Conservation (phyloP, 2,113 vertebrate genomes). For the Ammodytes marinus region DNA sequence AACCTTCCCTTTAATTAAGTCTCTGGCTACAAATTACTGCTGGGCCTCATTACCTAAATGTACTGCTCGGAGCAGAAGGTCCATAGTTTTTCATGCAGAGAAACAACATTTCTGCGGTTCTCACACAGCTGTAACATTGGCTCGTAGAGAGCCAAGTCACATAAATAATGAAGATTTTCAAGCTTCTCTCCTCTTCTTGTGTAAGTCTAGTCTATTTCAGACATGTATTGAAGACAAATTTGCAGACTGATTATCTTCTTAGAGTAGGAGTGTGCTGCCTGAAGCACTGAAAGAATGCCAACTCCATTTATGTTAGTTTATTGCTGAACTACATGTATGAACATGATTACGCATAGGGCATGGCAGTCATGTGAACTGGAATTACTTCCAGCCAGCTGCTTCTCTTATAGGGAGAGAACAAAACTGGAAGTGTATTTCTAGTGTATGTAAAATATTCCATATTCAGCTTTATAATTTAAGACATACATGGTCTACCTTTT, state of each 20-base stretch:
- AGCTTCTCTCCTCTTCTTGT: not conserved
- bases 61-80: slow-evolving; percentile 15
- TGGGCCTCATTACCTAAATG: slow-evolving; percentile 69
- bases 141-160: not conserved
- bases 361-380: slow-evolving; percentile 29
- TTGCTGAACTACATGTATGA: slow-evolving; percentile 54
- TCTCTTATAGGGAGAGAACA: slow-evolving; percentile 23
- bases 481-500: not conserved
- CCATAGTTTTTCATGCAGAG: slow-evolving; percentile 14
- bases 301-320: slow-evolving; percentile 65
- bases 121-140: not conserved
- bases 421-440: slow-evolving; percentile 1
- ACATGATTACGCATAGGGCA: slow-evolving; percentile 39
- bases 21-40: slow-evolving; percentile 61
- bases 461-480: not conserved
- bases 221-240: slow-evolving; percentile 32
- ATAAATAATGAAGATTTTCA: not conserved
- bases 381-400: slow-evolving; percentile 59
- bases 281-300: slow-evolving; percentile 59
- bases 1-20: slow-evolving; percentile 78
- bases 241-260: slow-evolving; percentile 53
- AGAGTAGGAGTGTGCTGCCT: slow-evolving; percentile 46
- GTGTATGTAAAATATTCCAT: not conserved
- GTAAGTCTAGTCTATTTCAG: slow-evolving; percentile 24
- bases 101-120: slow-evolving; percentile 17